A percentile compares a stretch with the other conserved stretches of the same genome.
These are phyloP conservation scores for Pterocles gutturalis DNA, from an alignment of 2,113 vertebrate species.

Conservation along the genomic window DNA sequence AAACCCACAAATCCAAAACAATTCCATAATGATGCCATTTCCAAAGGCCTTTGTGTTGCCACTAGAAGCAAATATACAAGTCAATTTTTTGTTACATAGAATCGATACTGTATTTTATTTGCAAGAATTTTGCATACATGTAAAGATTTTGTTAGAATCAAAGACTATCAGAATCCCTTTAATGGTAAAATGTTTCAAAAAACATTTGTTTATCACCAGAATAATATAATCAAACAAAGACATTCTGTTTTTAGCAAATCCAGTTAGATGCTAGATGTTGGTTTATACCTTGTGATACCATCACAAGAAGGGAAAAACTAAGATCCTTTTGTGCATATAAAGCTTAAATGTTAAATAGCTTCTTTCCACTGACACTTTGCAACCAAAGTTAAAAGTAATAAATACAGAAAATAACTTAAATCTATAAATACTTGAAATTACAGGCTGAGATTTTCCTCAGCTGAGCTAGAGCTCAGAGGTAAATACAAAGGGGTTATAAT, in stretches of 20 bases:
- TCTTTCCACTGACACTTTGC: not conserved
- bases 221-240: not conserved
- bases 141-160: not conserved
- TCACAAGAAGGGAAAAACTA: not conserved
- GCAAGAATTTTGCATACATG: not conserved
- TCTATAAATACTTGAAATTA: constrained; percentile 1
- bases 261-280: not conserved
- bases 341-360: not conserved
- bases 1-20: not conserved
- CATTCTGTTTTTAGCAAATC: not conserved
- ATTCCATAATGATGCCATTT: not conserved
- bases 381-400: not conserved
- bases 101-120: not conserved
- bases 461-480: not conserved
- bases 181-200: not conserved
- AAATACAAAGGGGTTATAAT: constrained; percentile 21
- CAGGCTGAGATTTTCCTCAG: not conserved
- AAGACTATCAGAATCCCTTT: not conserved
- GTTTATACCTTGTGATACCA: not conserved
- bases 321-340: not conserved
- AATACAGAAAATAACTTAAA: not conserved
- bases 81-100: not conserved
- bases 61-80: not conserved
- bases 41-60: not conserved
- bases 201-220: not conserved